Conservation (phyloP, 64 coral and sea anemone species). For the Catalaphyllia jardinei region DNA sequence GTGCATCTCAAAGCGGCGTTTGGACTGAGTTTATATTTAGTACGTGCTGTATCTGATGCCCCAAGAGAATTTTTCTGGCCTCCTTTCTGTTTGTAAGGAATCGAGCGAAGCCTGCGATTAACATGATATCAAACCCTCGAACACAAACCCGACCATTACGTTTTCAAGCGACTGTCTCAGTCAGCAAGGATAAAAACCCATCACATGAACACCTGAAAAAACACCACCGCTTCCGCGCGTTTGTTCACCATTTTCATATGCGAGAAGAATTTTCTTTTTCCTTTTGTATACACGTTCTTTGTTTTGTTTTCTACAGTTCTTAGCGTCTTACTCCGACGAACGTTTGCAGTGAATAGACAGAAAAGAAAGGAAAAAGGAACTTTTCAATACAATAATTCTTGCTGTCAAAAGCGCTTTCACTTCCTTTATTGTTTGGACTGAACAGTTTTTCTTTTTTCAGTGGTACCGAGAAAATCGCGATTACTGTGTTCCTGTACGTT, state of each 20-base stretch:
- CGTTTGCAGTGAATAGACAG: not conserved
- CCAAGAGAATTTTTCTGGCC: no score
- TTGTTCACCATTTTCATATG: not conserved
- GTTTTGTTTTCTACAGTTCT: not conserved
- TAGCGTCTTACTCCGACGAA: not conserved
- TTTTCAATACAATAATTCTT: not conserved
- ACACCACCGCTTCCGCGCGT: not conserved
- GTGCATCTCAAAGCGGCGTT: no score
- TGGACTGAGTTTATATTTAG: no score
- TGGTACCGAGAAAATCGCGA: not conserved
- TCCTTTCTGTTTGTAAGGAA: no score
- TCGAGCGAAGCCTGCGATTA: no score
- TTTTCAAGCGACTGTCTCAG: not conserved
- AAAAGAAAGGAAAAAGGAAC: not conserved
- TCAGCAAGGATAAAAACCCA: not conserved
- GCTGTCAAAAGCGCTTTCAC: not conserved
- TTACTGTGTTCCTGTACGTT: not conserved
- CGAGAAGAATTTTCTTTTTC: not conserved
- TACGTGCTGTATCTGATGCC: no score
- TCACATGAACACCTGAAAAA: constrained; percentile 16
- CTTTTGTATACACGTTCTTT: not conserved
- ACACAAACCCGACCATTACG: not conserved
- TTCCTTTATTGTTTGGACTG: not conserved
- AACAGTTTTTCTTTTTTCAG: not conserved
- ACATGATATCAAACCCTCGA: no score